Evolutionary conservation across 2,888 invertebrate genomes (phyloP).

Genomic region (Cancer borealis): DNA sequence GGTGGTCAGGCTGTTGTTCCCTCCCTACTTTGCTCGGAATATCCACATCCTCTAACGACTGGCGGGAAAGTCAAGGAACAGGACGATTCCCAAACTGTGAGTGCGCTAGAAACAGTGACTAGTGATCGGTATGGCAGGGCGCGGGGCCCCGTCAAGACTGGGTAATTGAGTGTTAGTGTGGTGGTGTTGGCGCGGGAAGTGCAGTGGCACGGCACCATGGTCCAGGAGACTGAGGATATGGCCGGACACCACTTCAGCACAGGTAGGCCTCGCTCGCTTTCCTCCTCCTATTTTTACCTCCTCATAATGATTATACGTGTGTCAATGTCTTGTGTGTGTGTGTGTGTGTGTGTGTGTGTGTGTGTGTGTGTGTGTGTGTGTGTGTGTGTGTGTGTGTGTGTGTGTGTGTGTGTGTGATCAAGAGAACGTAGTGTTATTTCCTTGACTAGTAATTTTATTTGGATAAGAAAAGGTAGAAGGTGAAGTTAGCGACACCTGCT

Average conservation of each 20-base stretch:
- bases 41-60: constrained; percentile 11
- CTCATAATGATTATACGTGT: too few relatives aligned
- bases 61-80: background rate
- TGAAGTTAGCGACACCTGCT: background rate
- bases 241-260: constrained; percentile 69
- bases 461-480: background rate
- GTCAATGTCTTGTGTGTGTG: background rate
- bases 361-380: background rate
- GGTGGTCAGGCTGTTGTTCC: background rate
- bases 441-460: background rate
- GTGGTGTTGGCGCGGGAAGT: constrained; percentile 23
- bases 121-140: constrained; percentile 15
- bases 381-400: constrained; percentile 45
- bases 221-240: constrained; percentile 72
- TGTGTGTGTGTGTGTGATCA: constrained; percentile 16
- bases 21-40: background rate
- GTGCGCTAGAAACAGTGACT: constrained; percentile 3
- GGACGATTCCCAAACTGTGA: background rate
- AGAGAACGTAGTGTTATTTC: background rate
- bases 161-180: constrained; percentile 43
- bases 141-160: background rate
- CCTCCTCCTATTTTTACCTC: too few relatives aligned
- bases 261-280: constrained; percentile 40
- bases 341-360: background rate
- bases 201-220: constrained; percentile 58